Percentiles rank a stretch among this genome's conserved stretches.
phyloP scores from a whole-genome alignment of 2,888 invertebrate genomes.

The Leptinotarsa rubiginosa region DNA sequence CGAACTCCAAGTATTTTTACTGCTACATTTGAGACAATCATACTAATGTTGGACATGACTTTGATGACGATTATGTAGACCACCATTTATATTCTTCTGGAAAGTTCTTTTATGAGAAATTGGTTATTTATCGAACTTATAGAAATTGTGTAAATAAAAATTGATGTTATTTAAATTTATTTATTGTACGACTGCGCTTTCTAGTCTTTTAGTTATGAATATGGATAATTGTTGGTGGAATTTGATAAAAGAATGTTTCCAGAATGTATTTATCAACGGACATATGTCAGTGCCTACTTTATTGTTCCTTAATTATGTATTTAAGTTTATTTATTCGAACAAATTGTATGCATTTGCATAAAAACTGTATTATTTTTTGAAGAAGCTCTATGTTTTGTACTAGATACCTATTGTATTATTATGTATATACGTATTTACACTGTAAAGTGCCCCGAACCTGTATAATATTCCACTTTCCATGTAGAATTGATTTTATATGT shows the following conservation, averaged over 20 bases:
- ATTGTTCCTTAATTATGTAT: constrained; percentile 35
- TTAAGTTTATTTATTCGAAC: constrained; percentile 34
- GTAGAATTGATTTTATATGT: constrained; percentile 21
- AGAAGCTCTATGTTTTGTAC: constrained; percentile 6
- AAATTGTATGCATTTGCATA: constrained; percentile 30
- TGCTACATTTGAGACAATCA: no score
- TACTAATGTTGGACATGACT: no score
- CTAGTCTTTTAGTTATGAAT: constrained; percentile 42
- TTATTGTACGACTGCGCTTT: constrained; percentile 45
- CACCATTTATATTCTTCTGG: not conserved
- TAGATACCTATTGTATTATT: constrained; percentile 36
- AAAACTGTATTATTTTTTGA: constrained; percentile 21
- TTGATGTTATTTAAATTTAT: constrained; percentile 34
- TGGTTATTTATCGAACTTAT: not conserved
- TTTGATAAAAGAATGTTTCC: constrained; percentile 19
- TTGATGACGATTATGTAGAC: not conserved
- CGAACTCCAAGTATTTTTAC: no score
- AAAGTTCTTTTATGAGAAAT: constrained; percentile 10
- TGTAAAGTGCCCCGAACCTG: constrained; percentile 35
- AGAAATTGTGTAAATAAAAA: constrained; percentile 15
- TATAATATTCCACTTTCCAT: constrained; percentile 21
- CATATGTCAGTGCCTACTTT: constrained; percentile 11
- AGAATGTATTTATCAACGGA: constrained; percentile 11
- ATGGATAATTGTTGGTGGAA: constrained; percentile 30
- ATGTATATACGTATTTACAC: constrained; percentile 33